phyloP scores from a whole-genome alignment of 2,113 vertebrate genomes.

The Miniopterus natalensis region DNA sequence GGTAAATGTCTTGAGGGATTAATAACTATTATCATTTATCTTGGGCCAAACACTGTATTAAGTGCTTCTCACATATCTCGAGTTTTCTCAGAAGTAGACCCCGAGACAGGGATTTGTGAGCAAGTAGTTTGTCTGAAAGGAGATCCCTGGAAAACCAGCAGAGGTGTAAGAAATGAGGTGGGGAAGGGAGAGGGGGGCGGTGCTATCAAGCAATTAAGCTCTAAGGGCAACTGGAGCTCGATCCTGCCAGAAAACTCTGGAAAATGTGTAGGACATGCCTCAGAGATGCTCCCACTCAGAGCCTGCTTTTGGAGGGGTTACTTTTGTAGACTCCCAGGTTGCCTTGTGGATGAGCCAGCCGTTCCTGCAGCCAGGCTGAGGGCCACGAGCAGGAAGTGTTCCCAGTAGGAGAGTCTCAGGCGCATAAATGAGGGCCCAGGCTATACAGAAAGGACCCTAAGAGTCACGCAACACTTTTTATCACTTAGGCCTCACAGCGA shows the following conservation, averaged over 20 bases:
- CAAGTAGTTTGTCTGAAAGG: slow-evolving; percentile 35
- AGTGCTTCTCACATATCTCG: slow-evolving; percentile 42
- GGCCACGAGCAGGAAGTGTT: background rate
- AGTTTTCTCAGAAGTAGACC: slow-evolving; percentile 31
- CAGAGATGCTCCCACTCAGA: background rate
- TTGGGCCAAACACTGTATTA: background rate
- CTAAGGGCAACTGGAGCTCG: background rate
- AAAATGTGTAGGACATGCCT: background rate
- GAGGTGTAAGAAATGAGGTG: background rate
- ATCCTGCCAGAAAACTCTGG: background rate
- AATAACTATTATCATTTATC: slow-evolving; percentile 42
- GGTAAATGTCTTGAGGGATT: slow-evolving; percentile 3
- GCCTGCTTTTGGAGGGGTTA: background rate
- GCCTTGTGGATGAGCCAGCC: background rate
- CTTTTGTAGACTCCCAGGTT: background rate
- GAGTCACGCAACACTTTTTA: background rate
- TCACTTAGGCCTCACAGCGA: background rate
- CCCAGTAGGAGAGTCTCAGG: background rate
- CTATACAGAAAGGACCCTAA: background rate
- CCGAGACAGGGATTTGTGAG: slow-evolving; percentile 30
- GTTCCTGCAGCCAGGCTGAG: background rate
- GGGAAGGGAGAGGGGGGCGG: background rate
- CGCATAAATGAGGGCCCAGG: background rate
- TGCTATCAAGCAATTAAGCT: background rate
- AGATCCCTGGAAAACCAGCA: background rate